Conservation (phyloP, 1,140 invertebrate species). For the Pygmarrhopalites habei region DNA sequence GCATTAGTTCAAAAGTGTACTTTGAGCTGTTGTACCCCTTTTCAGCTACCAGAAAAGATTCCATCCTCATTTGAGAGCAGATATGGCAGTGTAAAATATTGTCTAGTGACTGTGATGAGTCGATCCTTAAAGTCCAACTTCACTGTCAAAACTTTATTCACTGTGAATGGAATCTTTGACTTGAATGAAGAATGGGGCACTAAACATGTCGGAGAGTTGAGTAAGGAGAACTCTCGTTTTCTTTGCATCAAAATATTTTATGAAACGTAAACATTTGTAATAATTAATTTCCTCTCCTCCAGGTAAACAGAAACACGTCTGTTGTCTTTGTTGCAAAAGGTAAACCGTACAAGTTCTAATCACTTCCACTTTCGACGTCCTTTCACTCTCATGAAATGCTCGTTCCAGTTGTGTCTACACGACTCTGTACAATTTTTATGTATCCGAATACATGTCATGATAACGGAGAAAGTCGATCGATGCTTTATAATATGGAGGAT, state of each 20-base stretch:
- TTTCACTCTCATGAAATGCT: no score
- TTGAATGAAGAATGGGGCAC: constrained; percentile 29
- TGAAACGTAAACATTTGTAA: no score
- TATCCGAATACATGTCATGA: constrained; percentile 1
- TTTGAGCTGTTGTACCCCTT: no score
- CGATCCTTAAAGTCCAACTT: constrained; percentile 28
- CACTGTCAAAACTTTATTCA: constrained; percentile 21
- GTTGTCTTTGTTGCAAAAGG: constrained; percentile 18
- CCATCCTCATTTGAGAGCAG: constrained; percentile 29
- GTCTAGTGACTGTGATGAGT: constrained; percentile 26
- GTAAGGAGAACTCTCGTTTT: no score
- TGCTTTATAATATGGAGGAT: no score
- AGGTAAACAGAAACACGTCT: constrained; percentile 15
- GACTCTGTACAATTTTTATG: background rate
- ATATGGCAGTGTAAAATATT: constrained; percentile 35
- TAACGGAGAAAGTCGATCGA: no score
- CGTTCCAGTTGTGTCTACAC: no score
- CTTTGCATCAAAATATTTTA: no score
- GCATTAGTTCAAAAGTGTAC: no score
- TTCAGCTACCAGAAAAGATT: constrained; percentile 22
- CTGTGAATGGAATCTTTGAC: constrained; percentile 35
- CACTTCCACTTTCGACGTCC: no score
- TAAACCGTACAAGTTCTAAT: background rate
- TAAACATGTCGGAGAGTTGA: constrained; percentile 12
- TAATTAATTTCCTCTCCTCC: no score